A percentile compares a stretch with the other conserved stretches of the same genome.
These are phyloP conservation scores for Zosterops pallidus DNA, from an alignment of 2,113 vertebrate genomes.

Conservation along the genomic window DNA sequence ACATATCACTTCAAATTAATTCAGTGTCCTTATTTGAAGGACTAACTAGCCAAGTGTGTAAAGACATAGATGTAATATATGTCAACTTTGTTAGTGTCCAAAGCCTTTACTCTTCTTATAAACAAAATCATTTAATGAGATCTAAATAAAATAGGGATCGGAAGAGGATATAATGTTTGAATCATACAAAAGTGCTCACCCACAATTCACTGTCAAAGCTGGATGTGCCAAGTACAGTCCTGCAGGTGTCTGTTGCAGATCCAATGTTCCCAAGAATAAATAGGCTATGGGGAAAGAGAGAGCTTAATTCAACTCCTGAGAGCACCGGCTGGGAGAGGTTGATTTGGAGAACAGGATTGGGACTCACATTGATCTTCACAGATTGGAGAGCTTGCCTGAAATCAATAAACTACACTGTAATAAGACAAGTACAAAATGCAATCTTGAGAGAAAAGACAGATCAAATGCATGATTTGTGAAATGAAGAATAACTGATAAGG, in stretches of 20 bases:
- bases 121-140: background rate
- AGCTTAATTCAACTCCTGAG: background rate
- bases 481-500: background rate
- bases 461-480: background rate
- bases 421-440: conserved; percentile 5
- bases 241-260: background rate
- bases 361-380: conserved; percentile 49
- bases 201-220: background rate
- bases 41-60: conserved; percentile 10
- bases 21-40: conserved; percentile 36
- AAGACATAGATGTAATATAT: background rate
- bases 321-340: background rate
- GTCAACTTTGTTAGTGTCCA: background rate
- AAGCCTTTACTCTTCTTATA: background rate
- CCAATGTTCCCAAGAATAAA: background rate
- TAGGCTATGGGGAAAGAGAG: background rate
- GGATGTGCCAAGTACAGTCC: background rate
- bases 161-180: background rate
- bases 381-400: conserved; percentile 48
- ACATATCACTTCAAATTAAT: conserved; percentile 26
- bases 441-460: background rate
- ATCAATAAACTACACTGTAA: conserved; percentile 43
- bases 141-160: background rate
- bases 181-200: background rate
- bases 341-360: background rate